phyloP scores from a whole-genome alignment of 2,797 vertebrate genomes.

The Scomberomorus guttatus region DNA sequence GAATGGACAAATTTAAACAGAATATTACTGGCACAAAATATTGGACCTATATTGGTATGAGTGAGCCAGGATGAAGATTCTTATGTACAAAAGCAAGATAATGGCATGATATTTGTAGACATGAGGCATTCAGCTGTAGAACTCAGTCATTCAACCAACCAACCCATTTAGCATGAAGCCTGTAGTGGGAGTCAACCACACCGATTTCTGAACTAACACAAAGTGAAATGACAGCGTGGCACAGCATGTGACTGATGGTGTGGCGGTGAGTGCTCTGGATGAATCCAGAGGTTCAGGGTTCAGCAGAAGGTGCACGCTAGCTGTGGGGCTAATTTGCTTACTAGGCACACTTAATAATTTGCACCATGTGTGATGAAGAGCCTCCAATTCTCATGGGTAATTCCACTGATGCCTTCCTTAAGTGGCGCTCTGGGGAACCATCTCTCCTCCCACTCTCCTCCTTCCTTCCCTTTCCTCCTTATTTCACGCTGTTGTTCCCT shows the following conservation, averaged over 20 bases:
- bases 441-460: slow-evolving; percentile 38
- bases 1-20: not conserved
- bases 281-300: slow-evolving; percentile 52
- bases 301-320: slow-evolving; percentile 56
- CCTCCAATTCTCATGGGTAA: slow-evolving; percentile 59
- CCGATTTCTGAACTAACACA: slow-evolving; percentile 8
- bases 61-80: not conserved
- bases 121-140: not conserved
- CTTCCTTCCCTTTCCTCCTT: slow-evolving; percentile 26
- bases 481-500: slow-evolving; percentile 36
- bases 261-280: slow-evolving; percentile 16
- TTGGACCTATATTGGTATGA: not conserved
- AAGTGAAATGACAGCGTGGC: slow-evolving; percentile 7
- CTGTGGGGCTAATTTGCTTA: slow-evolving; percentile 67
- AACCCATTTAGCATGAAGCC: slow-evolving; percentile 2
- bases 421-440: slow-evolving; percentile 68
- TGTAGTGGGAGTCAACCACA: slow-evolving; percentile 7
- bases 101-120: not conserved
- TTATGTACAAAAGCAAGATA: not conserved
- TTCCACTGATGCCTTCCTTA: slow-evolving; percentile 68
- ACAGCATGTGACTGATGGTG: slow-evolving; percentile 27
- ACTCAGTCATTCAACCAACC: slow-evolving; percentile 9
- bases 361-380: slow-evolving; percentile 62
- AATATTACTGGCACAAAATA: not conserved
- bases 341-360: slow-evolving; percentile 63